phyloP scores from a whole-genome alignment of 2,113 vertebrate species.

The Nansenia antarctica region DNA sequence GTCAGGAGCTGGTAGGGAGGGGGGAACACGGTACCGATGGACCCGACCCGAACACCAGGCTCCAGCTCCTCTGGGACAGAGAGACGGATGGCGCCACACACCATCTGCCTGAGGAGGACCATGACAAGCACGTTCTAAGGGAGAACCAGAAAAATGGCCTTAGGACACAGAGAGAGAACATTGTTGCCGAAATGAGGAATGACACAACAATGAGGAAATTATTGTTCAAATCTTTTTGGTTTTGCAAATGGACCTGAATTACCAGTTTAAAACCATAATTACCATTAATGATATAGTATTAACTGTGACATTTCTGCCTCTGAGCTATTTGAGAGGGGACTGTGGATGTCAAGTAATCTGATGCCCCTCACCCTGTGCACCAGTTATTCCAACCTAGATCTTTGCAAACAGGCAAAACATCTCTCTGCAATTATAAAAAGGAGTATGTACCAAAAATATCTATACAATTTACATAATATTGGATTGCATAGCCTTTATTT shows the following conservation, averaged over 20 bases:
- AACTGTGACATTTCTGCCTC: conserved; percentile 37
- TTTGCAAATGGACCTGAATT: conserved; percentile 8
- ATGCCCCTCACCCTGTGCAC: conserved; percentile 26
- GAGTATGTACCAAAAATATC: background rate
- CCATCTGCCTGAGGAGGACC: conserved; percentile 55
- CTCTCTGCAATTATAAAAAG: background rate
- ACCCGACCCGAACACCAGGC: conserved; percentile 62
- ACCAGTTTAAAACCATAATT: conserved; percentile 10
- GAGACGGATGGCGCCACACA: conserved; percentile 50
- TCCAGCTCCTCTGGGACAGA: conserved; percentile 65
- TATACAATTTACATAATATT: background rate
- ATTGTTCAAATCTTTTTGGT: background rate
- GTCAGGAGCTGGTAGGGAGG: conserved; percentile 69
- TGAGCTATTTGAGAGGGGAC: conserved; percentile 38
- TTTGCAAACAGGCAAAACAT: conserved; percentile 6
- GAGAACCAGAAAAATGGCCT: background rate
- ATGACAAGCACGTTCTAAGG: conserved; percentile 65
- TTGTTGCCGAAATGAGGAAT: background rate
- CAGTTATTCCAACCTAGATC: conserved; percentile 31
- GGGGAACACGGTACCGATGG: conserved; percentile 54
- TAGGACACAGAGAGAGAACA: conserved; percentile 6
- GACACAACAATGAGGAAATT: conserved; percentile 1
- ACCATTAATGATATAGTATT: conserved; percentile 21
- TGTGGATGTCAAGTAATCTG: conserved; percentile 33
- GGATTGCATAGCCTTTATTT: background rate